A percentile compares a stretch with the other conserved stretches of the same genome.
Evolutionary conservation across 2,797 vertebrate species (phyloP).

Genomic region (Petrocephalus schoutedeni): DNA sequence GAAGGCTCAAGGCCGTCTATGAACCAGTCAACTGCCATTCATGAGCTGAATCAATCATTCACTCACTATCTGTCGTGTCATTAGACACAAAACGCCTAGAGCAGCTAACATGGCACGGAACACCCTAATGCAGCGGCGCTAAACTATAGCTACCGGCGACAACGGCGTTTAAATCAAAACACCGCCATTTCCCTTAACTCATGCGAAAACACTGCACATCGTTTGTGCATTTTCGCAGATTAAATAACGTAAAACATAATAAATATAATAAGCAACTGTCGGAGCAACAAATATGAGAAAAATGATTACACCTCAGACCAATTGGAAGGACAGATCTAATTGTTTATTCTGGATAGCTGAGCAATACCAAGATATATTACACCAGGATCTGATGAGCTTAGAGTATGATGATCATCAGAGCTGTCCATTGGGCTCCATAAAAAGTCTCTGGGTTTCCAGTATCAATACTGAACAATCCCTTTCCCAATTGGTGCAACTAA

Average conservation of each 20-base stretch:
- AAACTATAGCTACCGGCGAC: not conserved
- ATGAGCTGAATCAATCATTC: not conserved
- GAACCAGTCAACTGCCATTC: not conserved
- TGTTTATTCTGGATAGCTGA: not conserved
- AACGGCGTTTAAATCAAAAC: not conserved
- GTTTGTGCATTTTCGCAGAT: not conserved
- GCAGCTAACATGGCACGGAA: not conserved
- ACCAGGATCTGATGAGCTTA: not conserved
- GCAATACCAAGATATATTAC: not conserved
- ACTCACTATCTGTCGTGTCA: not conserved
- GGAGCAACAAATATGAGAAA: not conserved
- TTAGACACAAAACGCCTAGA: not conserved
- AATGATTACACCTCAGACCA: not conserved
- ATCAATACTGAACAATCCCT: slow-evolving; percentile 16
- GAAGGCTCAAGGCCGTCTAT: not conserved
- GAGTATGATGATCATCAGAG: slow-evolving; percentile 17
- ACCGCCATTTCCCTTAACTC: not conserved
- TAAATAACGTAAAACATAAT: not conserved
- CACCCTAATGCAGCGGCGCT: not conserved
- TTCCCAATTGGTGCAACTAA: not conserved
- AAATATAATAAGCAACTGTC: not conserved
- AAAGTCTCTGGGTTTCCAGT: not conserved
- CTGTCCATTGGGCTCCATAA: not conserved
- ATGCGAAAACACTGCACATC: not conserved
- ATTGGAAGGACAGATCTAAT: not conserved